Evolutionary conservation across 1,140 invertebrate species (phyloP), one percentile per base, ranked within the genome.

Genomic region (Stegodyphus mimosarum): DNA sequence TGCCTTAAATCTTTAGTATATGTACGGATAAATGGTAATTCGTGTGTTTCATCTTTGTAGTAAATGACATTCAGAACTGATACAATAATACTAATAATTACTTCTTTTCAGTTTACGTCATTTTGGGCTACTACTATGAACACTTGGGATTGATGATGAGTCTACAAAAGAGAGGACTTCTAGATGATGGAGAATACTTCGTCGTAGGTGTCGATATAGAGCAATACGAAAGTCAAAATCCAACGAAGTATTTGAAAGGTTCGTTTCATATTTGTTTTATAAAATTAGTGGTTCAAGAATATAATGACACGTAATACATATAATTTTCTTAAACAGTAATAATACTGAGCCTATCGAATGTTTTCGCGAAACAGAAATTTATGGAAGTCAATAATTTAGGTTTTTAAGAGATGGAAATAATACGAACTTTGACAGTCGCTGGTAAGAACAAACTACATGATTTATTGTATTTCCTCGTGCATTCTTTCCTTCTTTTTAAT

Each of bases 131-230:
- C 88, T 94, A 96, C 88, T 95, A 95, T 88, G 96, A 97, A 88
- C 95, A 96, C 88, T 92, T 96, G 64, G 96, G 95, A 5, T 91
- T 97, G 5, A 93, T 97, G 92, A 91, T 95, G 69, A 95, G 95
- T n/a, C 92, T 97, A 90, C 94, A 97, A 87, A 92, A 95, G 81
- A 94, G 94, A 89, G 94, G 96, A 60, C 92, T 98, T 3, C 92
- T 98, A 64, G 93, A 95, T 83, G 94, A 93, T 86, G 95, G 95
- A 94, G 94, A 97, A 90, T 98, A 98, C 90, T 95, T 95, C 88
- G 95, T 97, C 6, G 94, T 98, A 33, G 97, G 96, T 15, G 94
- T 99, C 6, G 96, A 98, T 88, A 94, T 96, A 4, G 95, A 96
- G 89, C 95, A 96, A 88, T 97, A 96, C 90, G 95, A 96, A 87